Base-by-base conservation (phyloP, 2,113 vertebrate species). In the Grallaria varia region DNA sequence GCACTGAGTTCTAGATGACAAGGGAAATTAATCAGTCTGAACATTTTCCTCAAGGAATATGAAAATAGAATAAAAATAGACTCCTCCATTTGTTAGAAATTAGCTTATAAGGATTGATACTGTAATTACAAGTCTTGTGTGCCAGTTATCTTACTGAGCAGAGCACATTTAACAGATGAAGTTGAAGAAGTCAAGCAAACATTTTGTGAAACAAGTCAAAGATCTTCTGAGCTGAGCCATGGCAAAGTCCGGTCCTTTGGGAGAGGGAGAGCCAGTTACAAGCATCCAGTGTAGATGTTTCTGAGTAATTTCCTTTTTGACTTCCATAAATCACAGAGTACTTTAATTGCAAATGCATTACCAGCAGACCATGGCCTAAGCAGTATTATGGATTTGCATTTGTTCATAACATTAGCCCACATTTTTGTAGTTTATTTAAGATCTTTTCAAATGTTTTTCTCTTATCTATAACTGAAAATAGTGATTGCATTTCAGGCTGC, bases 241-340 rank as follows among this genome's bases (percentile, higher is more conserved):
- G n/a, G 50, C 2, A 64, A 90, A 87, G 9, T n/a, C 9, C 39
- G 62, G 30, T 90, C 94, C 90, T 86, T 58, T 62, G 72, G 84
- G 90, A 85, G 6, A 64, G 66, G 30, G 42, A 28, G 62, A 85
- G 71, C 55, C 44, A 55, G 58, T 87, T 76, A 73, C n/a, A 66
- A 82, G 40, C 44, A 50, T 52, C 45, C 89, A 84, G 30, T 2
- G 1, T 69, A 50, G 52, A 91, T 45, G 37, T 27, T 87, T 97
- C 85, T 93, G 56, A 93, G 62, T 67, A 59, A 87, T 80, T 96
- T 96, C 52, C 77, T 72, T 94, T 95, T 64, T 76, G 84, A 94
- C 86, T 94, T 92, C 64, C 92, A 95, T 95, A 97, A 97, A 97
- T 91, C 95, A 92, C 7, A 4, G 3, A 35, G 52, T 62, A 79